Percentiles rank a stretch among this genome's conserved stretches.
phyloP scores from a whole-genome alignment of 2,888 invertebrate genomes.

The Drosophila incognita region DNA sequence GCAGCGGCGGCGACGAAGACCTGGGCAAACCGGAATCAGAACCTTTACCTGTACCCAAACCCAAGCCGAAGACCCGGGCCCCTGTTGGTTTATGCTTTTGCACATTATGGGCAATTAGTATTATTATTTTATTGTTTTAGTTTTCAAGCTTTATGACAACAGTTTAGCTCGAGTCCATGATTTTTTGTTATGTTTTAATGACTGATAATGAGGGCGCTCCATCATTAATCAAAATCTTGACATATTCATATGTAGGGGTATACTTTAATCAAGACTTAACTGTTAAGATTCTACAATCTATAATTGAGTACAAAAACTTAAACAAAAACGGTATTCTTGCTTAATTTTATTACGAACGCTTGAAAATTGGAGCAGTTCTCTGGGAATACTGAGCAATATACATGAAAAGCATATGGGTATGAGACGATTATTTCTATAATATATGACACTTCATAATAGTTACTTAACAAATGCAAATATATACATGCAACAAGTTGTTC shows the following conservation, averaged over 20 bases:
- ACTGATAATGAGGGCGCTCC: slow-evolving; percentile 30
- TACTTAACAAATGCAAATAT: background rate
- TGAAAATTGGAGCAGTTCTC: background rate
- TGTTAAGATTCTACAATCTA: background rate
- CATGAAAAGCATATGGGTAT: background rate
- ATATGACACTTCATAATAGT: background rate
- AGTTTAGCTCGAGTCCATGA: slow-evolving; percentile 33
- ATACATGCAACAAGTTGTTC: background rate
- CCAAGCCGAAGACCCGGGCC: background rate
- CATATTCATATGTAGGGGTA: background rate
- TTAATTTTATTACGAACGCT: background rate
- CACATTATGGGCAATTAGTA: slow-evolving; percentile 73
- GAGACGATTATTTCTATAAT: background rate
- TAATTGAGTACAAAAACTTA: background rate
- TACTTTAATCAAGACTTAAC: background rate
- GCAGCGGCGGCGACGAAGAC: slow-evolving; percentile 33
- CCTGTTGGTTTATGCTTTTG: slow-evolving; percentile 49
- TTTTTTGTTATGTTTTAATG: slow-evolving; percentile 54
- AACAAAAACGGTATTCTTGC: background rate
- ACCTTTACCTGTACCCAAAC: background rate
- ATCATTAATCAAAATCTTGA: slow-evolving; percentile 57
- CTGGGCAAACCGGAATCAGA: slow-evolving; percentile 26
- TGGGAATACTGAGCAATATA: background rate
- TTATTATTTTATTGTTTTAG: slow-evolving; percentile 71
- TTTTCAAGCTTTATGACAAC: slow-evolving; percentile 62